Evolutionary conservation across 2,113 vertebrate species (phyloP).

Genomic region (Daboia siamensis): DNA sequence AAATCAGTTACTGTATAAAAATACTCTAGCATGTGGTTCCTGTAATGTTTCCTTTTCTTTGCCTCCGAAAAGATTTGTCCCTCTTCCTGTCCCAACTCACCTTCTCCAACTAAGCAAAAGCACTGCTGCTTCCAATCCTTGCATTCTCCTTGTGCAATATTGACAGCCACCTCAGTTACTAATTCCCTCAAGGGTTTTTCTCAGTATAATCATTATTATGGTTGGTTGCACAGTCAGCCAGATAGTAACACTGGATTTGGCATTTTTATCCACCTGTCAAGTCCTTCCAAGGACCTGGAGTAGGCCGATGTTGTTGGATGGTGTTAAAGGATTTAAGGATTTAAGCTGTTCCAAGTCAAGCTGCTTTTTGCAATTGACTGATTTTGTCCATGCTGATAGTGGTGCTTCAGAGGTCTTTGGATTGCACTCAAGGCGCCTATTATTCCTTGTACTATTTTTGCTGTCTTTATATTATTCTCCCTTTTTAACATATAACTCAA

Average conservation of each 20-base stretch:
- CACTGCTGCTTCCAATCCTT: background rate
- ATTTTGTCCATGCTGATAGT: background rate
- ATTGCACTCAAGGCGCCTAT: background rate
- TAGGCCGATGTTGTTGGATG: background rate
- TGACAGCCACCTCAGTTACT: background rate
- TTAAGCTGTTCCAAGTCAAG: background rate
- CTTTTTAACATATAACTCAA: background rate
- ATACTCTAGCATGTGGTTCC: background rate
- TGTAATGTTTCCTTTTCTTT: background rate
- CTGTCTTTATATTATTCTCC: background rate
- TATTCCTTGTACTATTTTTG: background rate
- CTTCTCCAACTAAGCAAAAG: background rate
- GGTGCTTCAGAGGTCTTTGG: background rate
- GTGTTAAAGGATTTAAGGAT: background rate
- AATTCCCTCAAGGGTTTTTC: background rate
- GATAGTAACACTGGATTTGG: background rate
- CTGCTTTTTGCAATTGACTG: background rate
- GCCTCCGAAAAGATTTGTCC: background rate
- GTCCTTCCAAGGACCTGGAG: background rate
- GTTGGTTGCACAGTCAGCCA: background rate
- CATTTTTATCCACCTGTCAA: background rate
- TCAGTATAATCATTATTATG: background rate
- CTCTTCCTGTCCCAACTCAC: background rate
- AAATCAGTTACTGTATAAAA: background rate
- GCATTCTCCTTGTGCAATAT: background rate